These are phyloP conservation scores for Hippopotamus amphibius DNA, from an alignment of 2,113 vertebrate genomes.

Conservation along the genomic window DNA sequence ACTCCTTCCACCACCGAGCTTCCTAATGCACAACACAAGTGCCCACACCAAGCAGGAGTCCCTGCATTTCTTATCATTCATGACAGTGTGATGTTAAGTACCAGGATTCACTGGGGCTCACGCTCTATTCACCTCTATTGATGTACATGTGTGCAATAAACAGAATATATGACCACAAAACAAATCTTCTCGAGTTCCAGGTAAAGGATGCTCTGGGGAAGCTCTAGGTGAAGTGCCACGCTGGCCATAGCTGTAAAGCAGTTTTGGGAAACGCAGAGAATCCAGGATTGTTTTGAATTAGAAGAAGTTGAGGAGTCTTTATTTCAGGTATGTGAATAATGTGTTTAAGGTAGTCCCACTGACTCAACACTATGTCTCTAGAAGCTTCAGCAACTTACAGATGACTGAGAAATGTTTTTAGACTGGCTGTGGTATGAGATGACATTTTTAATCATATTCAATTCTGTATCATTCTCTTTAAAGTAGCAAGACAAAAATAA, in stretches of 20 bases:
- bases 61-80: too few relatives aligned
- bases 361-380: not conserved
- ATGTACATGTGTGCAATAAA: rapidly evolving
- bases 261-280: not conserved
- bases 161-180: rapidly evolving
- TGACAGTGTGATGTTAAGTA: rapidly evolving
- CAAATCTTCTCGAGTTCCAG: not conserved
- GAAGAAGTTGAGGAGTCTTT: not conserved
- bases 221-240: not conserved
- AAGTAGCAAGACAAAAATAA: not conserved
- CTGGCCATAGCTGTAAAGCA: not conserved
- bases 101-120: not conserved
- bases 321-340: not conserved
- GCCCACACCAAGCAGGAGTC: rapidly evolving
- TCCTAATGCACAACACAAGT: rapidly evolving
- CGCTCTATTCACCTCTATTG: rapidly evolving
- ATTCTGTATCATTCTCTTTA: not conserved
- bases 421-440: not conserved
- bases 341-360: not conserved
- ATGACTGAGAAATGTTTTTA: not conserved
- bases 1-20: rapidly evolving
- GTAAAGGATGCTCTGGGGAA: too few relatives aligned
- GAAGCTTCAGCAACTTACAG: not conserved
- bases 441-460: not conserved
- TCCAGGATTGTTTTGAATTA: not conserved